A percentile compares a stretch with the other conserved stretches of the same genome.
Conservation (phyloP, 2,888 invertebrate species). For the Lordiphosa andalusiaca region DNA sequence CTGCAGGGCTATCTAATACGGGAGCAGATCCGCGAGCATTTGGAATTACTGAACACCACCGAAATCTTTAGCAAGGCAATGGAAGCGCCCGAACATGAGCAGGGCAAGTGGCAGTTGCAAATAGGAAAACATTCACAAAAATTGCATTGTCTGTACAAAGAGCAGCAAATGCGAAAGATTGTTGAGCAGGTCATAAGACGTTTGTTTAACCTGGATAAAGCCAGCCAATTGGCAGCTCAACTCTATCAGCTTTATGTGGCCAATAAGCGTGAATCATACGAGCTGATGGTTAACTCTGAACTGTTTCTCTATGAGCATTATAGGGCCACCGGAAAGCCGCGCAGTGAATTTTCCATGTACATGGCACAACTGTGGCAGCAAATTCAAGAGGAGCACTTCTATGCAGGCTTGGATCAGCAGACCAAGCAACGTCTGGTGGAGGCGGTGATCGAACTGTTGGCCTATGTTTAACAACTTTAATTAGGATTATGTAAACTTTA, state of each 20-base stretch:
- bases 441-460: slow-evolving; percentile 24
- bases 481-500: slow-evolving; percentile 48
- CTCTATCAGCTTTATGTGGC: slow-evolving; percentile 21
- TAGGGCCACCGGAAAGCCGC: slow-evolving; percentile 1
- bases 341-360: slow-evolving; percentile 11
- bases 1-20: slow-evolving; percentile 26
- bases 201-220: slow-evolving; percentile 4
- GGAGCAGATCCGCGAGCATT: slow-evolving; percentile 29
- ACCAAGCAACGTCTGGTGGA: slow-evolving; percentile 16
- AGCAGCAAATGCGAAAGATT: slow-evolving; percentile 11
- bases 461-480: slow-evolving; percentile 17
- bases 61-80: slow-evolving; percentile 21
- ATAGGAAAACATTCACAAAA: slow-evolving; percentile 15
- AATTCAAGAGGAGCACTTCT: slow-evolving; percentile 27
- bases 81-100: slow-evolving; percentile 23
- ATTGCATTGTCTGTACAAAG: slow-evolving; percentile 24
- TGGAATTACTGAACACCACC: slow-evolving; percentile 22
- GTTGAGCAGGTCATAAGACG: slow-evolving; percentile 8
- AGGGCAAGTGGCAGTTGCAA: slow-evolving; percentile 28
- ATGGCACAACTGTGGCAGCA: slow-evolving; percentile 40
- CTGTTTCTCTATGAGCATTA: slow-evolving; percentile 24
- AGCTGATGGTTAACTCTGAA: slow-evolving; percentile 27
- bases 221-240: slow-evolving; percentile 11
- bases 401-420: slow-evolving; percentile 10
- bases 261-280: slow-evolving; percentile 25